A percentile compares a stretch with the other conserved stretches of the same genome.
Conservation (phyloP, 2,888 invertebrate species). For the Apomyelois bistriatella region DNA sequence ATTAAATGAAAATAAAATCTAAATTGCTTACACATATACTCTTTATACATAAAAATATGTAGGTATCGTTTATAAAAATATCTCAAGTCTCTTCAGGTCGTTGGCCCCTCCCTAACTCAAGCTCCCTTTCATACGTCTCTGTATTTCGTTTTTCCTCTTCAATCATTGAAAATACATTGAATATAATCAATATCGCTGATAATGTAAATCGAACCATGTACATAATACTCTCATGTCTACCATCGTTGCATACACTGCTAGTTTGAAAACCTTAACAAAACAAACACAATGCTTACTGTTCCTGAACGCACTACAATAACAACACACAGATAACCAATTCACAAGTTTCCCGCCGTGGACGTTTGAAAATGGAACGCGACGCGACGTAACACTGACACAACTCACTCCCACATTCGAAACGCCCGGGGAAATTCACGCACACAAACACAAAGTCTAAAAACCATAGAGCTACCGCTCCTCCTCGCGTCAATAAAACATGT, state of each 20-base stretch:
- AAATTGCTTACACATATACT: no score
- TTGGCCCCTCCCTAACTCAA: no score
- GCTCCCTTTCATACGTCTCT: no score
- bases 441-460: slow-evolving; percentile 33
- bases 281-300: slow-evolving; percentile 59
- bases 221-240: neutral
- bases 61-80: no score
- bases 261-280: slow-evolving; percentile 66
- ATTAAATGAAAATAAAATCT: no score
- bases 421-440: slow-evolving; percentile 61
- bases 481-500: slow-evolving; percentile 22
- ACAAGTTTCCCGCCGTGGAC: slow-evolving; percentile 60
- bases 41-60: neutral
- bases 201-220: no score
- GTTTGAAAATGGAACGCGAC: slow-evolving; percentile 61
- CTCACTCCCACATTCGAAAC: slow-evolving; percentile 43
- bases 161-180: no score
- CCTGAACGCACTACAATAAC: slow-evolving; percentile 51
- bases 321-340: slow-evolving; percentile 68
- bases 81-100: no score
- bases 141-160: no score
- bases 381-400: slow-evolving; percentile 50
- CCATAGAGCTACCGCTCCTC: slow-evolving; percentile 42
- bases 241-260: slow-evolving; percentile 24
- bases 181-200: no score